phyloP scores from a whole-genome alignment of 1,140 invertebrate species.

The Diuraphis noxia region DNA sequence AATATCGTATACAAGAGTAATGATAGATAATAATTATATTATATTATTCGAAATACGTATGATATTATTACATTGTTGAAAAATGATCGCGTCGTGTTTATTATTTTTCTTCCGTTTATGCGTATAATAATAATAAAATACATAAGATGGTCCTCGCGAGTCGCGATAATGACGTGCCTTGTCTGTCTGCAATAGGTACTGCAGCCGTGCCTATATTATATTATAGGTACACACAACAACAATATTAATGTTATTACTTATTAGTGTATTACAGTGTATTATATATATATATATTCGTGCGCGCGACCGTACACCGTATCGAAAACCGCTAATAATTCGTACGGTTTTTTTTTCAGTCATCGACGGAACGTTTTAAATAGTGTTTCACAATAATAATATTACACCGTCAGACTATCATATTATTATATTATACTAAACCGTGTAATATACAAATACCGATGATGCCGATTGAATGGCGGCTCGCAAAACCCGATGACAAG shows the following conservation, averaged over 20 bases:
- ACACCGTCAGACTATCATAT: neutral
- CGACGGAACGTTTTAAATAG: neutral
- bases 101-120: neutral
- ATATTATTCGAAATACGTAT: too few species aligned
- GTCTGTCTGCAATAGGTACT: neutral
- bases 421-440: neutral
- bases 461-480: neutral
- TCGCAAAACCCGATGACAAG: neutral
- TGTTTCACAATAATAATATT: neutral
- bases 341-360: neutral
- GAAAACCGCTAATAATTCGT: constrained; percentile 14
- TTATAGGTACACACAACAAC: neutral
- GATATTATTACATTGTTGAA: neutral
- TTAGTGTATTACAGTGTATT: neutral
- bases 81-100: neutral
- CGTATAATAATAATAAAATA: neutral
- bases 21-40: neutral
- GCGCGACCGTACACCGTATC: neutral
- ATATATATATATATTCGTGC: neutral
- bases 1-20: neutral
- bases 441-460: neutral
- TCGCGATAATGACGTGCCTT: neutral
- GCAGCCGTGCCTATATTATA: neutral
- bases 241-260: neutral
- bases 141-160: neutral